phyloP scores from a whole-genome alignment of 2,888 invertebrate species.

The Hesperia comma region DNA sequence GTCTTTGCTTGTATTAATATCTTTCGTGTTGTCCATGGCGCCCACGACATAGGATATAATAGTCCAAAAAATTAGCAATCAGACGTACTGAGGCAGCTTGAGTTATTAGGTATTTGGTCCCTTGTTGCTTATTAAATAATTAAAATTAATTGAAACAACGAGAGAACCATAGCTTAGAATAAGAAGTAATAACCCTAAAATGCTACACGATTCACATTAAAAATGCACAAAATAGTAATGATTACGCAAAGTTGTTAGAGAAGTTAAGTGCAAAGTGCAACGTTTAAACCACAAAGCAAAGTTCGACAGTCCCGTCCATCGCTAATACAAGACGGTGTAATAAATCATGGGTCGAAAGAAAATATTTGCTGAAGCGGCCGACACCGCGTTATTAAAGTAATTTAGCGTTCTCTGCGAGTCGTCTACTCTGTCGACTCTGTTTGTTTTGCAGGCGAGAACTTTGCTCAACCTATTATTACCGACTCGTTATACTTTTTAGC shows the following conservation, averaged over 20 bases:
- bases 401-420: constrained; percentile 60
- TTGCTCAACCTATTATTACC: constrained; percentile 79
- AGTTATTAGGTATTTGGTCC: too few relatives aligned
- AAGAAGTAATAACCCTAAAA: too few relatives aligned
- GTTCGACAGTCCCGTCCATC: constrained; percentile 25
- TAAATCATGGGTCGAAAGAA: constrained; percentile 43
- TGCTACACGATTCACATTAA: too few relatives aligned
- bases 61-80: background rate
- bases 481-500: constrained; percentile 77
- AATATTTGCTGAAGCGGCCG: constrained; percentile 42
- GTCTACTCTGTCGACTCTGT: constrained; percentile 72
- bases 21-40: too few relatives aligned
- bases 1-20: background rate
- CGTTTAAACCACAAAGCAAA: constrained; percentile 16
- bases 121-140: too few relatives aligned
- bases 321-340: constrained; percentile 36
- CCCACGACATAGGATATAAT: too few relatives aligned
- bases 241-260: too few relatives aligned
- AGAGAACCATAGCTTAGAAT: too few relatives aligned
- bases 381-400: constrained; percentile 68
- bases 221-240: too few relatives aligned
- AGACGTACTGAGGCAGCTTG: too few relatives aligned
- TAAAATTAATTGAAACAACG: too few relatives aligned
- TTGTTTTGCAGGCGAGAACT: constrained; percentile 84
- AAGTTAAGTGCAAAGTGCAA: too few relatives aligned